Evolutionary conservation across 2,888 invertebrate genomes (phyloP).

Genomic region (Brenthis ino): DNA sequence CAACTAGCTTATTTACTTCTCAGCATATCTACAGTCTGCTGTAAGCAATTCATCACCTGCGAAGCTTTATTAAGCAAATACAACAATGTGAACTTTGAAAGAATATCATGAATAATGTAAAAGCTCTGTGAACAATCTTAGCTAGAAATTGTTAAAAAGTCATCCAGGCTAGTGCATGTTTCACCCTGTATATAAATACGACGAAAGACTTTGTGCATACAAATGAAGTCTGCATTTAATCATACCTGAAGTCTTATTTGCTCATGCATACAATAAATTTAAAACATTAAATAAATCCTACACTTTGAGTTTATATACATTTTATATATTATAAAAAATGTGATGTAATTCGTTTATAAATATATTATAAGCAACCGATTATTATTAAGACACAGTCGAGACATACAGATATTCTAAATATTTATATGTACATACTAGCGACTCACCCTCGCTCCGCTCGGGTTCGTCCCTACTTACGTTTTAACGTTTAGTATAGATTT

Average conservation of each 20-base stretch:
- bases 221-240: background rate
- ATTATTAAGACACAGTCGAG: no score
- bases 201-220: slow-evolving; percentile 13
- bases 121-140: slow-evolving; percentile 23
- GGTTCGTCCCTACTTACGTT: no score
- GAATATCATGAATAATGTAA: slow-evolving; percentile 37
- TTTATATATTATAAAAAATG: background rate
- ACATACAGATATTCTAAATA: no score
- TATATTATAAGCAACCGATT: no score
- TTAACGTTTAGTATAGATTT: no score
- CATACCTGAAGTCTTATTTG: background rate
- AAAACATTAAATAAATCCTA: background rate
- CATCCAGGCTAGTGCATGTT: slow-evolving; percentile 19
- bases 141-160: slow-evolving; percentile 33
- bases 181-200: slow-evolving; percentile 8
- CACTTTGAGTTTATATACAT: background rate
- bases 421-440: no score
- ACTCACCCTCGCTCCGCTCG: no score
- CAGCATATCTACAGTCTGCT: background rate
- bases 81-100: slow-evolving; percentile 24
- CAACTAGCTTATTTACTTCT: no score
- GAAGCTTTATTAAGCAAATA: slow-evolving; percentile 7
- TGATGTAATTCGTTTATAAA: no score
- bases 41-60: slow-evolving; percentile 1
- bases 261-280: background rate